Conservation (phyloP, 2,888 invertebrate genomes). For the Euphydryas editha region DNA sequence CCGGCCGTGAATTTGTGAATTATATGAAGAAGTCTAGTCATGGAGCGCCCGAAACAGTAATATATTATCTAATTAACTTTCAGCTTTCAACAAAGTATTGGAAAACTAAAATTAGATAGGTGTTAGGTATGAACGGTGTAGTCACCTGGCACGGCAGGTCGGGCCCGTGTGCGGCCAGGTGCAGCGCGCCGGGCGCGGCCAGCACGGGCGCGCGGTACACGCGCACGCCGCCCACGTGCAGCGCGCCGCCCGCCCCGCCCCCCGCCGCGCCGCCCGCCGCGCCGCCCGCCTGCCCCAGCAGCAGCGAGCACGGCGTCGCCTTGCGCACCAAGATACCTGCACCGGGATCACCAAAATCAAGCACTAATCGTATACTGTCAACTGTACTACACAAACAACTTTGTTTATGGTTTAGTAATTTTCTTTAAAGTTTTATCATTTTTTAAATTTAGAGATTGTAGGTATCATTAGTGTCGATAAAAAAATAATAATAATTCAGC, state of each 20-base stretch:
- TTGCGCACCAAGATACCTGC: slow-evolving; percentile 83
- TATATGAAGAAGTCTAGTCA: no score
- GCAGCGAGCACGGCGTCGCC: slow-evolving; percentile 79
- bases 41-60: no score
- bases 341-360: background rate
- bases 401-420: no score
- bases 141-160: slow-evolving; percentile 65
- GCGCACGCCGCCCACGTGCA: slow-evolving; percentile 80
- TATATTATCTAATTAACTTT: no score
- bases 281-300: slow-evolving; percentile 63
- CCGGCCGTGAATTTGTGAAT: no score
- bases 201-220: slow-evolving; percentile 84
- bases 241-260: slow-evolving; percentile 63
- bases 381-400: no score
- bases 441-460: no score
- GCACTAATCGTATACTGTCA: background rate
- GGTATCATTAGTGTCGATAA: no score
- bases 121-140: background rate
- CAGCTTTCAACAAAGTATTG: background rate
- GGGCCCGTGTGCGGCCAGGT: slow-evolving; percentile 78
- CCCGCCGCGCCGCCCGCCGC: slow-evolving; percentile 36
- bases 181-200: slow-evolving; percentile 77
- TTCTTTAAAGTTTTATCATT: no score
- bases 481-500: no score
- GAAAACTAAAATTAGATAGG: background rate